Base-by-base conservation (phyloP, 2,797 vertebrate species). In the Falco naumanni region DNA sequence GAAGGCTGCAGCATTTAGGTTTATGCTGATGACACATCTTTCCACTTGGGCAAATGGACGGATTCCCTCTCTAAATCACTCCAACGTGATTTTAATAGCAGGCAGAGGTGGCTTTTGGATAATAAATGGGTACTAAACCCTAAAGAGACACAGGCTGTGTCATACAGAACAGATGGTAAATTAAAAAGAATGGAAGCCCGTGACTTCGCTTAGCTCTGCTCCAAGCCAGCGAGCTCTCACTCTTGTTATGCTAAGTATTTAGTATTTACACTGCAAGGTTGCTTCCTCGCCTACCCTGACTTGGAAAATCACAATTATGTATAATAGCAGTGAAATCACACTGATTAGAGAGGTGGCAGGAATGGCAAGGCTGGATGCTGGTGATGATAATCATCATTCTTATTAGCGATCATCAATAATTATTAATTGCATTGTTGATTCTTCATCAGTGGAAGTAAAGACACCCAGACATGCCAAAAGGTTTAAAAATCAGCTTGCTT, bases 91-190 rank as follows among this genome's bases (percentile, higher is more conserved):
- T 97, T 97, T 98, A 97, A 98, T 97, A 97, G 97, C 94, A 97
- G 93, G 94, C 95, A 97, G 91, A 97, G 97, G 93, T 97, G 83
- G 91, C 82, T 97, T 95, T 98, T 97, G 90, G 97, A 97, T 98
- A 98, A 97, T 95, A 98, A 97, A 97, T 96, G 96, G 96, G 61
- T 95, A 97, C 96, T 96, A 98, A 97, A 98, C 96, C 95, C 98
- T 98, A 97, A 98, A 98, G 97, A 97, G 95, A 97, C 82, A 84
- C 81, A 95, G 93, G 76, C 96, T 97, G 83, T 96, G 93, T 96
- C 97, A 97, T 97, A 97, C 94, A 92, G 94, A 98, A 97, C 97
- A 98, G 97, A 98, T 98, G 97, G 97, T 96, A 97, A 97, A 98
- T 96, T 96, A 97, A 94, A 97, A 97, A 97, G 95, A 97, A 97